Percentiles rank a stretch among this genome's conserved stretches.
These are phyloP conservation scores for Selene dorsalis DNA, from an alignment of 2,797 vertebrate genomes.

Conservation along the genomic window DNA sequence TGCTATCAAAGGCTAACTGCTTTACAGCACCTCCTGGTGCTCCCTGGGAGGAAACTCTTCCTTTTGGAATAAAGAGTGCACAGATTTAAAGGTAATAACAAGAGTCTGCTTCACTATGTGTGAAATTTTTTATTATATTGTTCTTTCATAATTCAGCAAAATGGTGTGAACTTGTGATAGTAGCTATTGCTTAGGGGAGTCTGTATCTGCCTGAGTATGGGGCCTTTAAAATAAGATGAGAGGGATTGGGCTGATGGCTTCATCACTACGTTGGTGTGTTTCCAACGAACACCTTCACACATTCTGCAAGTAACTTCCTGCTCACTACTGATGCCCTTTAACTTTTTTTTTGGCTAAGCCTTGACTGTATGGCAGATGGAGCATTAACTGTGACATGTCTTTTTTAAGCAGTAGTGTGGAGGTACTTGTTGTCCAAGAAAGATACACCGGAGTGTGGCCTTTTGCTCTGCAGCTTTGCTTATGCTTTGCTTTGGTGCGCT, in stretches of 20 bases:
- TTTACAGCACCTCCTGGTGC: slow-evolving; percentile 85
- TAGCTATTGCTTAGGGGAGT: slow-evolving; percentile 43
- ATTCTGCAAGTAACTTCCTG: slow-evolving; percentile 25
- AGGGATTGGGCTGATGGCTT: slow-evolving; percentile 27
- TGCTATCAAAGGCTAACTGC: slow-evolving; percentile 83
- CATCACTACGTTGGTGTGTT: slow-evolving; percentile 27
- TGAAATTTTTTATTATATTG: slow-evolving; percentile 60
- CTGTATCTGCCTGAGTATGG: slow-evolving; percentile 22
- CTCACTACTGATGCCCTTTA: slow-evolving; percentile 29
- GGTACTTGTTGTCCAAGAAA: slow-evolving; percentile 52
- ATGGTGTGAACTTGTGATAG: slow-evolving; percentile 40
- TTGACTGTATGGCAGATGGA: slow-evolving; percentile 38
- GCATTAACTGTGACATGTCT: slow-evolving; percentile 40
- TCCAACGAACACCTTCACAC: slow-evolving; percentile 25
- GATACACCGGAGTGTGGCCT: slow-evolving; percentile 49
- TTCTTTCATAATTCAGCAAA: slow-evolving; percentile 67
- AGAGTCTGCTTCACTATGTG: slow-evolving; percentile 54
- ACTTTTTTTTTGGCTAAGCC: slow-evolving; percentile 25
- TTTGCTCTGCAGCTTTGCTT: slow-evolving; percentile 57
- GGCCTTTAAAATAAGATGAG: slow-evolving; percentile 37
- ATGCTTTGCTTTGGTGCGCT: slow-evolving; percentile 55
- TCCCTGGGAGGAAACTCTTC: slow-evolving; percentile 68
- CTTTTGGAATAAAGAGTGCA: slow-evolving; percentile 63
- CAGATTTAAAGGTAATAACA: slow-evolving; percentile 76
- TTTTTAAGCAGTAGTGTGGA: slow-evolving; percentile 38